A percentile compares a stretch with the other conserved stretches of the same genome.
phyloP scores from a whole-genome alignment of 2,888 invertebrate species.

The Notocelia uddmanniana region DNA sequence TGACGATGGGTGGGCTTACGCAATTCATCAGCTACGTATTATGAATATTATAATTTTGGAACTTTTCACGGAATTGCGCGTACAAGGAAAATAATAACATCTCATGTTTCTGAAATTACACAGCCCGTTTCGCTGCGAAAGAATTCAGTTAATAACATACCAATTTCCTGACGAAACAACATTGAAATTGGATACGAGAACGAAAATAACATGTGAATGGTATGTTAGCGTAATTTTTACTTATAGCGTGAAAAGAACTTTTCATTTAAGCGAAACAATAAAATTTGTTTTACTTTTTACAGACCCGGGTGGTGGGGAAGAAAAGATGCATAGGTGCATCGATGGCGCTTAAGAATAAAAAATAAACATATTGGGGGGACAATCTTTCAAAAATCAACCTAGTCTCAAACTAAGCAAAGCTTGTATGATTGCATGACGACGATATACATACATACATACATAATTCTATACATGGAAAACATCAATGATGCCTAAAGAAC shows the following conservation, averaged over 20 bases:
- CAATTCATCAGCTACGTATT: not conserved
- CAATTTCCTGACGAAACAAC: constrained; percentile 33
- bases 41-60: not conserved
- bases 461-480: no score
- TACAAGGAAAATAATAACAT: constrained; percentile 17
- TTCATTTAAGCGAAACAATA: not conserved
- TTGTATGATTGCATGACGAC: no score
- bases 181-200: constrained; percentile 27
- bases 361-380: no score
- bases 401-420: no score
- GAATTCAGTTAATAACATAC: constrained; percentile 33
- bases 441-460: no score
- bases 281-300: not conserved
- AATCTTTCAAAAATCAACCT: no score
- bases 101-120: constrained; percentile 9
- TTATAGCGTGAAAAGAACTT: not conserved
- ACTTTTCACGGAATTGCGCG: constrained; percentile 11
- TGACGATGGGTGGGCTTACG: not conserved
- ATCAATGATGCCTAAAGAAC: no score
- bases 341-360: no score
- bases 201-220: constrained; percentile 14
- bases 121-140: constrained; percentile 4
- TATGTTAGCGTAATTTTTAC: constrained; percentile 14
- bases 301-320: not conserved
- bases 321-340: no score